Conservation (phyloP, 1,140 invertebrate genomes). For the Contarinia nasturtii region DNA sequence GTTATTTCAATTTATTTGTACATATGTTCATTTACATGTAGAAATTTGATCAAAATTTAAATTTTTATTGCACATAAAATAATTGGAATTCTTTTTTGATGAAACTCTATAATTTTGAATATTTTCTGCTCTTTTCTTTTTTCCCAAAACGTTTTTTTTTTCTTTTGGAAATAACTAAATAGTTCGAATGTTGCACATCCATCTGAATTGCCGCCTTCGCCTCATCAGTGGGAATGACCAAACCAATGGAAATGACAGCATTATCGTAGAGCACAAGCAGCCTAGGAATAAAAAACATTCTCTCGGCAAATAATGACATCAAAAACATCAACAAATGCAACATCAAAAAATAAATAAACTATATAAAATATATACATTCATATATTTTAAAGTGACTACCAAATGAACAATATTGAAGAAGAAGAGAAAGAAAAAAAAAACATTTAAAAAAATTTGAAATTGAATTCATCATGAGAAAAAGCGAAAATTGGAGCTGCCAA, state of each 20-base stretch:
- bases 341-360: no score
- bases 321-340: no score
- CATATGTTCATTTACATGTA: not conserved
- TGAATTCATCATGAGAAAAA: no score
- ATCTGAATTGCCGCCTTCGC: constrained; percentile 89
- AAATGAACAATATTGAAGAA: no score
- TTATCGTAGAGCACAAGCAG: constrained; percentile 24
- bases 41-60: not conserved
- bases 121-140: constrained; percentile 19
- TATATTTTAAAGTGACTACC: no score
- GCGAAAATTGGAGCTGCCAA: no score
- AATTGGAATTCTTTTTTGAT: not conserved
- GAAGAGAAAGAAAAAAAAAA: no score
- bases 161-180: constrained; percentile 28
- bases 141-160: constrained; percentile 5
- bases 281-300: constrained; percentile 13
- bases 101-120: constrained; percentile 17
- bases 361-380: no score
- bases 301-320: no score
- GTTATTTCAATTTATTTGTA: not conserved
- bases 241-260: constrained; percentile 64
- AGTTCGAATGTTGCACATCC: constrained; percentile 94
- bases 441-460: no score
- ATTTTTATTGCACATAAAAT: no score
- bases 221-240: no score